Percentiles rank a stretch among this genome's conserved stretches.
These are phyloP conservation scores for Sminthurides bifidus DNA, from an alignment of 1,140 invertebrate genomes.

Conservation along the genomic window DNA sequence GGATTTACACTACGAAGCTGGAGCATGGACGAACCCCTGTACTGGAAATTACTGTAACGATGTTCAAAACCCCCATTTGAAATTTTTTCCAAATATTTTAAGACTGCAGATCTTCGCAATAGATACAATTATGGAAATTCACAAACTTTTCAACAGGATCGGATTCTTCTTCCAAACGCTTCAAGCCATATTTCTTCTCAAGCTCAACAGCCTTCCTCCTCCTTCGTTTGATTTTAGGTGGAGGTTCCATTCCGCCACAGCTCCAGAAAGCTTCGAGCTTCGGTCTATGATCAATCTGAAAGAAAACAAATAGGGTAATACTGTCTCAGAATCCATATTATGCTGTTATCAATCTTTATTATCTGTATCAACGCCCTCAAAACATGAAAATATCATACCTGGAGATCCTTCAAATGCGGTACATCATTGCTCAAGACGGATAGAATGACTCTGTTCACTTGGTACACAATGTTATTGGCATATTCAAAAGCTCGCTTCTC, in stretches of 20 bases:
- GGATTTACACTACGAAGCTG: conserved; percentile 52
- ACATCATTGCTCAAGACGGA: conserved; percentile 44
- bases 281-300: conserved; percentile 55
- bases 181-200: background rate
- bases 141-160: background rate
- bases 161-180: background rate
- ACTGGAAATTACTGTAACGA: conserved; percentile 45
- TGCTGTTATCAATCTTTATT: background rate
- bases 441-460: conserved; percentile 54
- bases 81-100: background rate
- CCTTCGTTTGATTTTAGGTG: conserved; percentile 18
- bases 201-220: background rate
- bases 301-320: conserved; percentile 22
- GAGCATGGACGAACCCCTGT: conserved; percentile 49
- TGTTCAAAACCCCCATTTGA: conserved; percentile 1
- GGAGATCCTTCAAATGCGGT: conserved; percentile 28
- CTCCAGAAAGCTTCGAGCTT: conserved; percentile 68
- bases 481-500: too few species aligned
- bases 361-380: background rate
- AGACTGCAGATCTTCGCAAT: background rate
- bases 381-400: background rate
- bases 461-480: conserved; percentile 38
- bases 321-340: too few species aligned
- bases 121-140: too few species aligned
- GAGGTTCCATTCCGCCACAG: conserved; percentile 52